Evolutionary conservation across 2,797 vertebrate species (phyloP).

Genomic region (Diglossa cyanea): DNA sequence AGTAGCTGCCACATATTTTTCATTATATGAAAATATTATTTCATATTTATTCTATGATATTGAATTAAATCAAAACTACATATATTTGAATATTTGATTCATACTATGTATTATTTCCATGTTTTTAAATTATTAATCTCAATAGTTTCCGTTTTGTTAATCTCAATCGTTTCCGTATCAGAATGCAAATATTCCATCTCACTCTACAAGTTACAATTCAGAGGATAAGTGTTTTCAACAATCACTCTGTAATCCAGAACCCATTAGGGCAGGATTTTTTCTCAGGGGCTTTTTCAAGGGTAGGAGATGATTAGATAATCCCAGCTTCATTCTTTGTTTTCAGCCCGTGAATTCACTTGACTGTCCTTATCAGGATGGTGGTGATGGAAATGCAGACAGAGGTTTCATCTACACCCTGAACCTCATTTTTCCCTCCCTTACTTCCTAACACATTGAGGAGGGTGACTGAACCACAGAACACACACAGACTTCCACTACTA

Average conservation of each 20-base stretch:
- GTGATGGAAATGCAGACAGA: background rate
- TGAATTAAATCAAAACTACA: rapidly evolving
- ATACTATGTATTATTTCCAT: background rate
- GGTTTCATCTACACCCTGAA: background rate
- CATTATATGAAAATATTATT: background rate
- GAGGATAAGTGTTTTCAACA: background rate
- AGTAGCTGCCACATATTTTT: background rate
- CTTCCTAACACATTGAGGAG: background rate
- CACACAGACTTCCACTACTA: background rate
- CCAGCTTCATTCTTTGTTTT: background rate
- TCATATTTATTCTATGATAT: background rate
- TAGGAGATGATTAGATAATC: background rate
- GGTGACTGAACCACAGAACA: background rate
- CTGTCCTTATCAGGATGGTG: rapidly evolving
- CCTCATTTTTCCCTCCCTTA: background rate
- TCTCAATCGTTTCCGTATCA: background rate
- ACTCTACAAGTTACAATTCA: background rate
- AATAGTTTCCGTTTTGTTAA: background rate
- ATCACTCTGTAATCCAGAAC: background rate
- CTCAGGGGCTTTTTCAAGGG: background rate
- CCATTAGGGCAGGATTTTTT: background rate
- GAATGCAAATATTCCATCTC: background rate
- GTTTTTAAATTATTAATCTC: background rate
- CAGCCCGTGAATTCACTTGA: background rate
- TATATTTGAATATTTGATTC: background rate